A percentile compares a stretch with the other conserved stretches of the same genome.
These are phyloP conservation scores for Dendroctonus ponderosae DNA, from an alignment of 1,140 invertebrate genomes.

Conservation along the genomic window DNA sequence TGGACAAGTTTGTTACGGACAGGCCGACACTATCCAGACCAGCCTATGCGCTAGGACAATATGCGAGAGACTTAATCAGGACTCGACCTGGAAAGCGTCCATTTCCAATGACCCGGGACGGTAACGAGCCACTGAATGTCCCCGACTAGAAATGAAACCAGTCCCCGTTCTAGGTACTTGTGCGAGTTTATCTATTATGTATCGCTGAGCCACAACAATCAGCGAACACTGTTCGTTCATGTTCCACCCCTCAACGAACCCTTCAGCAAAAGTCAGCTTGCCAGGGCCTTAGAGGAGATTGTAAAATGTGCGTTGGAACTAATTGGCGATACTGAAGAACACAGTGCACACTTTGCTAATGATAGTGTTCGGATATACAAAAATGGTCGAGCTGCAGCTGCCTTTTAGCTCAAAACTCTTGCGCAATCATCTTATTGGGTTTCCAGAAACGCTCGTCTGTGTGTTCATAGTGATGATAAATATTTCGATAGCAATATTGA, in stretches of 20 bases:
- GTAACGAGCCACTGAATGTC: slow-evolving; percentile 16
- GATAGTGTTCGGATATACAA: slow-evolving; percentile 14
- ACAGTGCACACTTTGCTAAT: no score
- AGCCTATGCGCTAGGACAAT: slow-evolving; percentile 50
- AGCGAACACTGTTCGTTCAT: slow-evolving; percentile 63
- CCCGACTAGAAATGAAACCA: not conserved
- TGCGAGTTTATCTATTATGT: slow-evolving; percentile 71
- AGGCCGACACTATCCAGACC: slow-evolving; percentile 51
- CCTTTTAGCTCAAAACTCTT: slow-evolving; percentile 4
- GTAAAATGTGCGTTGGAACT: slow-evolving; percentile 48
- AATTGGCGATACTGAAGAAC: slow-evolving; percentile 11
- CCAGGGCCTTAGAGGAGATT: slow-evolving; percentile 57
- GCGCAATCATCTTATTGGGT: no score
- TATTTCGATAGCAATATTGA: no score
- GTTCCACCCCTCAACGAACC: slow-evolving; percentile 60
- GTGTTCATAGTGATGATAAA: no score
- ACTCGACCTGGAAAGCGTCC: slow-evolving; percentile 42
- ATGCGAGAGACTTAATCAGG: slow-evolving; percentile 50
- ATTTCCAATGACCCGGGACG: slow-evolving; percentile 53
- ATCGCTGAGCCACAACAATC: slow-evolving; percentile 58
- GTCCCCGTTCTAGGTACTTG: slow-evolving; percentile 56
- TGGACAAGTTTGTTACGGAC: slow-evolving; percentile 46
- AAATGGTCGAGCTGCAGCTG: slow-evolving; percentile 29
- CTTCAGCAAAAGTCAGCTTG: slow-evolving; percentile 55
- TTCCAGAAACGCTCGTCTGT: no score